Percentiles rank a stretch among this genome's conserved stretches.
phyloP scores from a whole-genome alignment of 2,113 vertebrate species.

The Synchiropus splendidus region DNA sequence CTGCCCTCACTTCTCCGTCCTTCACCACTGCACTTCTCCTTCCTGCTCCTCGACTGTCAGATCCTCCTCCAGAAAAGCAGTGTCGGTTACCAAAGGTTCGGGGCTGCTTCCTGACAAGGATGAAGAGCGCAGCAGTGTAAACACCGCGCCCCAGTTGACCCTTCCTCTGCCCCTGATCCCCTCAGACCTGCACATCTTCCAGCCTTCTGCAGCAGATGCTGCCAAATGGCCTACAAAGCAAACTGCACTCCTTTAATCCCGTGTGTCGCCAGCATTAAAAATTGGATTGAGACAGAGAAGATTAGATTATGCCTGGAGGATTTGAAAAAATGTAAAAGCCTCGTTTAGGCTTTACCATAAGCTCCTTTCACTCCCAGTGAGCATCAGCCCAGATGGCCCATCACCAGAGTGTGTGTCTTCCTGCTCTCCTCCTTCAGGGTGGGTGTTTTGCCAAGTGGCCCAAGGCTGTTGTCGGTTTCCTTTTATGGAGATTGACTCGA shows the following conservation, averaged over 20 bases:
- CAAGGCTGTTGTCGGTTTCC: conserved; percentile 19
- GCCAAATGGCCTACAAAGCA: conserved; percentile 80
- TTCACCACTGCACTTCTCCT: too few species aligned
- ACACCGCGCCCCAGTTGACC: conserved; percentile 16
- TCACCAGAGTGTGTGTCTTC: conserved; percentile 38
- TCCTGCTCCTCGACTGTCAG: too few species aligned
- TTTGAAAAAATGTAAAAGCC: conserved; percentile 88
- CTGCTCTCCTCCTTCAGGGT: conserved; percentile 65
- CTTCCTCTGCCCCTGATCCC: conserved; percentile 14
- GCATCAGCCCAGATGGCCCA: conserved; percentile 74
- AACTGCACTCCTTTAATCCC: conserved; percentile 82
- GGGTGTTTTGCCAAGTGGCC: conserved; percentile 57
- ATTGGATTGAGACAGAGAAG: conserved; percentile 97
- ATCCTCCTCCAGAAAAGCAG: too few species aligned
- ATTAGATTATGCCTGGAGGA: conserved; percentile 94
- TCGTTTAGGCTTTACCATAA: conserved; percentile 89
- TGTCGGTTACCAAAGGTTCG: too few species aligned
- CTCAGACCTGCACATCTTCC: conserved; percentile 28
- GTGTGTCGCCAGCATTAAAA: conserved; percentile 96
- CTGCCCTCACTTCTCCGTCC: too few species aligned
- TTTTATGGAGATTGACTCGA: conserved; percentile 33
- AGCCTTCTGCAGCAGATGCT: conserved; percentile 75
- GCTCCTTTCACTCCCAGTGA: conserved; percentile 79
- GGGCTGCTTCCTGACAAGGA: too few species aligned
- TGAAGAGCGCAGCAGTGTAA: conserved; percentile 3